These are phyloP conservation scores for Synergus umbraculus DNA, from an alignment of 2,888 invertebrate species.

Conservation along the genomic window DNA sequence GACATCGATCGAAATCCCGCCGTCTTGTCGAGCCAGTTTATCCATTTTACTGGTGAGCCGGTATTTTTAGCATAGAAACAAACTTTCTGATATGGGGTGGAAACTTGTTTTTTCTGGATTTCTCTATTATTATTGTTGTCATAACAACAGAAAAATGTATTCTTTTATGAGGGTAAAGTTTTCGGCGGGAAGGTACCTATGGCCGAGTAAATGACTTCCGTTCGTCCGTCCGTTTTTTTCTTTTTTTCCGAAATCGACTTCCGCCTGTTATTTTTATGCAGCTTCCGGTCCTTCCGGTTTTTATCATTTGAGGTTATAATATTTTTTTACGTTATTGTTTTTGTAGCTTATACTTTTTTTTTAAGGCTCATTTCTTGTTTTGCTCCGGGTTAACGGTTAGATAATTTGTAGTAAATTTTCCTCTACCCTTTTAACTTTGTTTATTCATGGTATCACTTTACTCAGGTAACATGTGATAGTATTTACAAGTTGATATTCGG, in stretches of 20 bases:
- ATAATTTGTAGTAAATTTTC: conserved; percentile 18
- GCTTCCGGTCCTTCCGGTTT: background rate
- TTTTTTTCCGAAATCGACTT: background rate
- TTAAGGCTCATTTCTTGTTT: too few relatives aligned
- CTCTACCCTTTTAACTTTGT: background rate
- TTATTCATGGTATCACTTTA: conserved; percentile 14
- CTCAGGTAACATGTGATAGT: conserved; percentile 15
- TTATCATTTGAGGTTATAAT: too few relatives aligned
- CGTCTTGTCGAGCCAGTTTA: background rate
- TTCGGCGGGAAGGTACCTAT: conserved; percentile 59
- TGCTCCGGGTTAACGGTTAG: background rate
- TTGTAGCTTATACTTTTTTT: background rate
- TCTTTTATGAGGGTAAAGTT: conserved; percentile 41
- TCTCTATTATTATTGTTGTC: background rate
- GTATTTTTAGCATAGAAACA: conserved; percentile 51
- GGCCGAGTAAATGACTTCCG: conserved; percentile 23
- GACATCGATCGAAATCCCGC: conserved; percentile 42
- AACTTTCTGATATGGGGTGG: conserved; percentile 34
- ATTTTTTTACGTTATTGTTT: background rate
- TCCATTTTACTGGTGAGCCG: conserved; percentile 43
- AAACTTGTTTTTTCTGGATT: background rate
- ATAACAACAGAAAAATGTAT: conserved; percentile 24
- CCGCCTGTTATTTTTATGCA: too few relatives aligned
- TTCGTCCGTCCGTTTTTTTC: too few relatives aligned
- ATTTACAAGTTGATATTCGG: conserved; percentile 14